A percentile compares a stretch with the other conserved stretches of the same genome.
Evolutionary conservation across 2,797 vertebrate genomes (phyloP).

Genomic region (Apodemus agrarius): DNA sequence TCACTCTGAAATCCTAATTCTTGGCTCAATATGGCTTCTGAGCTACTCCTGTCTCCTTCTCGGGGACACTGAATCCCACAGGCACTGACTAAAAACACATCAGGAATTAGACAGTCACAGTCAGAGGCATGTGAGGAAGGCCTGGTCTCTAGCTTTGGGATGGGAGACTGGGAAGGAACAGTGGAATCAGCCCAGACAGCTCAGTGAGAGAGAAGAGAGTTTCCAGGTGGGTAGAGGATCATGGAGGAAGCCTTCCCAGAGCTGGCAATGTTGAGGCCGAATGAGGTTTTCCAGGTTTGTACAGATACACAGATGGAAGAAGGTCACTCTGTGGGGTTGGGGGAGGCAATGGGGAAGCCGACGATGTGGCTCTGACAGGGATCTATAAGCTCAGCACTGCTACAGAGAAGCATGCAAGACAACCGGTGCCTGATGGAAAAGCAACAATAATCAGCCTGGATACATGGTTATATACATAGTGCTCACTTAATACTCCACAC

Average conservation of each 20-base stretch:
- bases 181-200: neutral
- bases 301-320: neutral
- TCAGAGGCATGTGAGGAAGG: neutral
- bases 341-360: neutral
- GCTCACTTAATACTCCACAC: neutral
- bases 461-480: neutral
- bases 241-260: neutral
- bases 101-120: neutral
- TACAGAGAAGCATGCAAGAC: neutral
- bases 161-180: neutral
- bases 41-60: slow-evolving; percentile 29
- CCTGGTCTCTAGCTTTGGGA: neutral
- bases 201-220: neutral
- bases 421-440: neutral
- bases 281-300: neutral
- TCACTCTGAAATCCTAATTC: slow-evolving; percentile 26
- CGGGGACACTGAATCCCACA: neutral
- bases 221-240: neutral
- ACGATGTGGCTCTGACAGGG: neutral
- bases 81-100: neutral
- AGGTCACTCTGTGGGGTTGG: neutral
- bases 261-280: neutral
- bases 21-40: neutral
- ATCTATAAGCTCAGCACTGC: neutral
- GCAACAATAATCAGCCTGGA: neutral